Base-by-base conservation (phyloP, 2,797 vertebrate species). In the Acrossocheilus wenchowensis region DNA sequence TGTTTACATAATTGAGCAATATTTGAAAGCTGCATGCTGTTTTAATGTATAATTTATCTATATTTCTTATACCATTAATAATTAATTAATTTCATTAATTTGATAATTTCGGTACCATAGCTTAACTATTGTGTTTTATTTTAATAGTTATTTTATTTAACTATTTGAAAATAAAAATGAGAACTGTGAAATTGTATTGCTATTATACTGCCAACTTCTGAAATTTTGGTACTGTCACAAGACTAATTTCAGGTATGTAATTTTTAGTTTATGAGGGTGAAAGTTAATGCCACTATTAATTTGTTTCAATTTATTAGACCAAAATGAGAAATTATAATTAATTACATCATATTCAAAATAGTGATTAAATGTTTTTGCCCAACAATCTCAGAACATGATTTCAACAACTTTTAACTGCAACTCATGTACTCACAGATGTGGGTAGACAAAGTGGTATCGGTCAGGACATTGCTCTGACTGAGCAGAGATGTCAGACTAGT, bases 401-500 rank as follows among this genome's bases (percentile, higher is more conserved):
- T 71, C 17, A 12, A 75, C 74, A 54, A 77, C 50, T 23, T 77
- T 54, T 36, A 39, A 54, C 14, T 39, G 19, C 1, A 73, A 45
- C 41, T 43, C 3, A 2, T 0, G 2, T 94, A 97, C 97, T 97
- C 95, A 98, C 97, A 95, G 72, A 88, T 90, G 17, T 94, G 86
- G 90, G 95, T 93, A 68, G 95, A 94, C 89, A 93, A 94, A 79
- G 89, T 89, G 6, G 96, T 94, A 93, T 95, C 95, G 89, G 94
- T 95, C 19, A 95, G 90, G 90, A 96, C 93, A 26, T 81, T 90
- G 89, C 74, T 85, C 12, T 91, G 89, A 82, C 86, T 91, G 90
- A 89, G 94, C 88, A 97, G 94, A 41, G 94, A 94, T 78, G 95
- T 95, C 10, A 96, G 92, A 90, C 95, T 90, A 78, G 95, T 87